phyloP scores from a whole-genome alignment of 2,888 invertebrate species.

The Drosophila melanocephala region DNA sequence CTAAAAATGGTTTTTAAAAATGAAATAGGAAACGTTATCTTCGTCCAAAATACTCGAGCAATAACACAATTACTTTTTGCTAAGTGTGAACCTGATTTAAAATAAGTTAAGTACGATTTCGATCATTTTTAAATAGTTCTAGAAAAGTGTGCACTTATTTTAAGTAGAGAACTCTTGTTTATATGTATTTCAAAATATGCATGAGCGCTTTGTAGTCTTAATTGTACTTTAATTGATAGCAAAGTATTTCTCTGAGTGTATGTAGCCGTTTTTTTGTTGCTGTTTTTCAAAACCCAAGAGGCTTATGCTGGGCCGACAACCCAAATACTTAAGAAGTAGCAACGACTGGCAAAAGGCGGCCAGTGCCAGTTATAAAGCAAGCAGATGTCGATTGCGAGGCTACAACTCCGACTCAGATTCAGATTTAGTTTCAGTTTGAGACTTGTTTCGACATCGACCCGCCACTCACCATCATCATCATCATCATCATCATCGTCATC shows the following conservation, averaged over 20 bases:
- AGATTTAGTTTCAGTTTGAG: conserved; percentile 19
- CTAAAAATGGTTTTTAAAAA: too few relatives aligned
- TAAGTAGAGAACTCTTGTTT: background rate
- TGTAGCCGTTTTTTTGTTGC: background rate
- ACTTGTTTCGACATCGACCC: conserved; percentile 55
- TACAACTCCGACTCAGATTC: conserved; percentile 24
- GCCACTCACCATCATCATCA: conserved; percentile 29
- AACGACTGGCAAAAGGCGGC: conserved; percentile 17
- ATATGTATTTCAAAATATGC: background rate
- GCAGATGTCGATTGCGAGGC: conserved; percentile 45
- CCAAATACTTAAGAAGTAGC: conserved; percentile 68
- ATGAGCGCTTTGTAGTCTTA: background rate
- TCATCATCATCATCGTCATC: background rate
- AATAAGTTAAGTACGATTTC: background rate
- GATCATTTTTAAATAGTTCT: background rate
- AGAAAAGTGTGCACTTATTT: background rate
- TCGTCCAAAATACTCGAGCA: background rate
- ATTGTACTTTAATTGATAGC: background rate
- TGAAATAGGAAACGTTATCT: background rate
- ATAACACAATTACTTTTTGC: background rate
- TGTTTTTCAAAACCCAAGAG: conserved; percentile 61
- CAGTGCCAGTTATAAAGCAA: conserved; percentile 39
- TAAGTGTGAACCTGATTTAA: background rate
- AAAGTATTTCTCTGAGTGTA: background rate
- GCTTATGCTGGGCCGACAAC: conserved; percentile 69